Base-by-base conservation (phyloP, 2,888 invertebrate genomes). In the Lacanobia wlatinum region DNA sequence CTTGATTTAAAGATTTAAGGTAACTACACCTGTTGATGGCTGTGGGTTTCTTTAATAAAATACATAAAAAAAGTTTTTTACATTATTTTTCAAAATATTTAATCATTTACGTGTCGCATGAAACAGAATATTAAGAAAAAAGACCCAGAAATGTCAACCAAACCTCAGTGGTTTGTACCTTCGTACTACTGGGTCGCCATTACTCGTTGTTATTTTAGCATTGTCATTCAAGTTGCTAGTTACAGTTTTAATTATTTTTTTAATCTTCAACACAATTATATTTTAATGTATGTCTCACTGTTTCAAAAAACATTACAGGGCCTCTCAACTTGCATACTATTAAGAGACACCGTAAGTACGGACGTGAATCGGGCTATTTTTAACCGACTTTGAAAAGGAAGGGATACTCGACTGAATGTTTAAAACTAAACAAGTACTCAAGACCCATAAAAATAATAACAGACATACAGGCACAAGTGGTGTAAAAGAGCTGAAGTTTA, bases 401-500 rank as follows among this genome's bases (percentile, higher is more conserved):
- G n/a, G 16, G 3, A n/a, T 9, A 1, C 16, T 34, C 52, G 12
- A 52, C 21, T 52, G n/a, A 21, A 28, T 28, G 55, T 18, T 28
- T 28, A 16, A 5, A 14, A 53, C n/a, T 1, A 56, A 53, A 34
- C 34, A n/a, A 28, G 10, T 2, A 12, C 8, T n/a, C 6, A 1
- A 14, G 21, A 69, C 28, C 48, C 40, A 21, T 67, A 62, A 68
- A 63, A 68, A 59, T 55, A 62, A 77, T 68, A 80, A 62, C 76
- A 66, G 18, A 16, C 40, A 9, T 63, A 46, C 8, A 76, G 16
- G 62, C 70, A 76, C 81, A 71, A 76, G 61, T 70, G 71, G 69
- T 62, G 58, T 63, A 50, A 65, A 53, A 43, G 12, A 68, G 61
- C 34, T 74, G 60, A 52, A 74, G 38, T 76, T 70, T 65, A 65